A percentile compares a stretch with the other conserved stretches of the same genome.
phyloP scores from a whole-genome alignment of 2,888 invertebrate genomes.

The Listrodromus nycthemerus region DNA sequence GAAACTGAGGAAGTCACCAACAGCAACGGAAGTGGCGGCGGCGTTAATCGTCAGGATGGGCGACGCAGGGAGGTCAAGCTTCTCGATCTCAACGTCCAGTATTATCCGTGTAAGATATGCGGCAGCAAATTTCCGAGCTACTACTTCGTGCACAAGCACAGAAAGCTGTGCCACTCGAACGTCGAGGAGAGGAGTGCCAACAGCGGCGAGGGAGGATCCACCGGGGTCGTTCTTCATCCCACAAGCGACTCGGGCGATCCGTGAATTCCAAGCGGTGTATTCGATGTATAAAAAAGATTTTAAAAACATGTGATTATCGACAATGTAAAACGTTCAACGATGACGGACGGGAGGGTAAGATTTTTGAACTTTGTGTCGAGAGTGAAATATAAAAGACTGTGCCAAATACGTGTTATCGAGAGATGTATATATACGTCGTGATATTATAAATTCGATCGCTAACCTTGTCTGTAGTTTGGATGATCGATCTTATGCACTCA shows the following conservation, averaged over 20 bases:
- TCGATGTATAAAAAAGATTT: neutral
- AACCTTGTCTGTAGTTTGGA: neutral
- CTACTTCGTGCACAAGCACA: conserved; percentile 96
- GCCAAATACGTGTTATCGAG: conserved; percentile 34
- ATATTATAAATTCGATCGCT: conserved; percentile 13
- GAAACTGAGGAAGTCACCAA: conserved; percentile 58
- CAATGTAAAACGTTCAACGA: no score
- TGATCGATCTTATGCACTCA: conserved; percentile 26
- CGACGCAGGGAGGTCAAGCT: conserved; percentile 87
- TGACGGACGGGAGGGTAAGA: neutral
- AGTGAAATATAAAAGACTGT: neutral
- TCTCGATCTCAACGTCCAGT: conserved; percentile 93
- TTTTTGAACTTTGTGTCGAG: neutral
- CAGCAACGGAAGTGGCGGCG: conserved; percentile 48
- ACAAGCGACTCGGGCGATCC: conserved; percentile 57
- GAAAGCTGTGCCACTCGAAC: conserved; percentile 93
- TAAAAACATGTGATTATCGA: conserved; percentile 1
- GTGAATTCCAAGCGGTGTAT: conserved; percentile 35
- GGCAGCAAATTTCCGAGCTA: conserved; percentile 97
- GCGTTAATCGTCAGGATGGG: conserved; percentile 74
- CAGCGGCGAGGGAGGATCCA: conserved; percentile 48
- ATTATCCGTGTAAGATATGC: conserved; percentile 97
- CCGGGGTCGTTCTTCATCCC: conserved; percentile 47
- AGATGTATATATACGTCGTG: conserved; percentile 47
- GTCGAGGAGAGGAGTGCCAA: conserved; percentile 73